A percentile compares a stretch with the other conserved stretches of the same genome.
phyloP scores from a whole-genome alignment of 1,140 invertebrate genomes.

The Drosophila ambigua region DNA sequence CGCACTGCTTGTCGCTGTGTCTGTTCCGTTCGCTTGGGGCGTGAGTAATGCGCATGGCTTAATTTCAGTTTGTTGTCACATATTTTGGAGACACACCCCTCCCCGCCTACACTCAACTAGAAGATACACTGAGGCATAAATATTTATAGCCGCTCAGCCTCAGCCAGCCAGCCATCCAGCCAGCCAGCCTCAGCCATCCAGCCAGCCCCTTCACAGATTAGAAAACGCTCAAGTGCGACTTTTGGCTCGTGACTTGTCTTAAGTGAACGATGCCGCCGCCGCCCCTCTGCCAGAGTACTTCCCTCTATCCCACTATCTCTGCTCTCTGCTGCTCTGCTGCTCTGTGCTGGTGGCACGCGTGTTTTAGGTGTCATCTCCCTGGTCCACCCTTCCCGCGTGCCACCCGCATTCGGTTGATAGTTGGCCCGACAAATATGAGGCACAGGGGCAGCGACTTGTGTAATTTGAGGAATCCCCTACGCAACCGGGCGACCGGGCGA shows the following conservation, averaged over 20 bases:
- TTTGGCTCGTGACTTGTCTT: conserved; percentile 82
- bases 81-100: conserved; percentile 53
- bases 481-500: background rate
- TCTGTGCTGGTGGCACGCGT: conserved; percentile 45
- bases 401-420: conserved; percentile 74
- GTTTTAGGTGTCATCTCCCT: conserved; percentile 22
- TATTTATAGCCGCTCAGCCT: conserved; percentile 58
- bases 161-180: conserved; percentile 15
- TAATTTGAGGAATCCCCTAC: conserved; percentile 66
- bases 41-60: conserved; percentile 75
- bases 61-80: conserved; percentile 78
- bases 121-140: conserved; percentile 61
- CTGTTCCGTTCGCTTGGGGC: conserved; percentile 33
- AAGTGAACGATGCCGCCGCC: conserved; percentile 47
- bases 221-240: conserved; percentile 81
- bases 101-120: background rate
- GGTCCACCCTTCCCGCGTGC: background rate
- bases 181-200: conserved; percentile 30
- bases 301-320: no score
- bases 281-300: background rate
- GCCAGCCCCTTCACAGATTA: conserved; percentile 71
- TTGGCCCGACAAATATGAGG: conserved; percentile 35
- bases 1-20: background rate
- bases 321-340: no score
- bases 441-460: conserved; percentile 24